A percentile compares a stretch with the other conserved stretches of the same genome.
phyloP scores from a whole-genome alignment of 2,888 invertebrate genomes.

The Campoletis raptor region DNA sequence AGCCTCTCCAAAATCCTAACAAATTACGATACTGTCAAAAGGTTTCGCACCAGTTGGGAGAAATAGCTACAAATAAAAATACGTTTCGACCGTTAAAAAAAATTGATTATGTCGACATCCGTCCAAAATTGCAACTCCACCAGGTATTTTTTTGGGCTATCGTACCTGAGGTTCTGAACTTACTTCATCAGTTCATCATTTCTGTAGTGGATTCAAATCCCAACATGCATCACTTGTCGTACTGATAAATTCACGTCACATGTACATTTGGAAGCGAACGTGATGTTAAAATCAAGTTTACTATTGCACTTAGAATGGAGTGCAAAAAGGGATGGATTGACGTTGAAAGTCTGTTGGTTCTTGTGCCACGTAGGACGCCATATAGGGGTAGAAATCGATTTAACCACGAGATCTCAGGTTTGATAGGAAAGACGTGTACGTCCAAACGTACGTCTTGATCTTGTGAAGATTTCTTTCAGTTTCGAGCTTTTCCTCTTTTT shows the following conservation, averaged over 20 bases:
- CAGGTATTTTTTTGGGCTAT: neutral
- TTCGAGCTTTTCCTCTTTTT: conserved; percentile 1
- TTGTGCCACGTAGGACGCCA: neutral
- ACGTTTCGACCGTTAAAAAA: neutral
- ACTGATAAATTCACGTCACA: neutral
- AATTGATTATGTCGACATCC: neutral
- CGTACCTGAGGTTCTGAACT: neutral
- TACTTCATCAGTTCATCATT: neutral
- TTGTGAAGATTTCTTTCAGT: conserved; percentile 39
- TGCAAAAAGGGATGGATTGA: conserved; percentile 44
- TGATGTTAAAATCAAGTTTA: conserved; percentile 55
- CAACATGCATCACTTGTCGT: neutral
- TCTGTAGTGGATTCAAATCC: neutral
- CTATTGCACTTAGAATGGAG: conserved; percentile 60
- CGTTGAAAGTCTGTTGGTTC: neutral
- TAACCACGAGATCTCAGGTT: neutral
- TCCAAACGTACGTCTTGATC: conserved; percentile 25
- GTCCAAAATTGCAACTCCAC: neutral
- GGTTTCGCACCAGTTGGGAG: neutral
- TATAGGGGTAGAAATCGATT: conserved; percentile 50
- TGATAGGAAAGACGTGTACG: conserved; percentile 9
- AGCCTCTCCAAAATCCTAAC: neutral
- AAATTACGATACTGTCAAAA: neutral
- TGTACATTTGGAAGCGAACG: conserved; percentile 14
- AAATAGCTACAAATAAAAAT: neutral